These are phyloP conservation scores for Microcebus griseorufus DNA, from an alignment of 2,113 vertebrate species.

Conservation along the genomic window DNA sequence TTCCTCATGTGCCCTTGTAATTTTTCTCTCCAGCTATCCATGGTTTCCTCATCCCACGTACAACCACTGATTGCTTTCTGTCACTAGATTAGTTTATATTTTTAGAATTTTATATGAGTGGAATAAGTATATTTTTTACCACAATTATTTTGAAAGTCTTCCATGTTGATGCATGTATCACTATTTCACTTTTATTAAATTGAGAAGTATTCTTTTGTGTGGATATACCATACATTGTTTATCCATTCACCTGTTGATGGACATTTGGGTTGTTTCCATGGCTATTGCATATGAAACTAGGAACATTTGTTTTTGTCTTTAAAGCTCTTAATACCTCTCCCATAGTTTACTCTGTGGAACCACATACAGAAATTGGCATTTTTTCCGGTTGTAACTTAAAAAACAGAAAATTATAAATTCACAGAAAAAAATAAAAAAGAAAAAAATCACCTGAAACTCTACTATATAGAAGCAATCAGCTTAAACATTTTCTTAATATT, in stretches of 20 bases:
- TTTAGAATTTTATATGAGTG: background rate
- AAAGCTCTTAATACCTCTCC: background rate
- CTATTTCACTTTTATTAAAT: background rate
- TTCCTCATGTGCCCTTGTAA: background rate
- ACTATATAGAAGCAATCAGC: background rate
- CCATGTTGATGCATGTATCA: background rate
- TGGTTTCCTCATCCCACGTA: background rate
- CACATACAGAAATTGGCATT: background rate
- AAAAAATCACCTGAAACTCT: background rate
- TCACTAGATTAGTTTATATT: background rate
- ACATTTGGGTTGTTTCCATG: background rate
- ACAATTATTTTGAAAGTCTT: background rate
- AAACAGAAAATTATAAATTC: background rate
- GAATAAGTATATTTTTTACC: background rate
- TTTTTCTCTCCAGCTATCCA: background rate
- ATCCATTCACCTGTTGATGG: background rate
- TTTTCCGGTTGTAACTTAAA: background rate
- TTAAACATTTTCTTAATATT: background rate
- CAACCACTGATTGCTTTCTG: background rate
- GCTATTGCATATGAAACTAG: background rate
- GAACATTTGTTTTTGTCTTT: background rate
- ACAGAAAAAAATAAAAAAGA: constrained; percentile 28
- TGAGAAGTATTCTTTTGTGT: background rate
- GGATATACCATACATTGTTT: background rate
- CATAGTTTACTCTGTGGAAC: constrained; percentile 15